Base-by-base conservation (phyloP, 2,888 invertebrate genomes). In the Agrochola litura region DNA sequence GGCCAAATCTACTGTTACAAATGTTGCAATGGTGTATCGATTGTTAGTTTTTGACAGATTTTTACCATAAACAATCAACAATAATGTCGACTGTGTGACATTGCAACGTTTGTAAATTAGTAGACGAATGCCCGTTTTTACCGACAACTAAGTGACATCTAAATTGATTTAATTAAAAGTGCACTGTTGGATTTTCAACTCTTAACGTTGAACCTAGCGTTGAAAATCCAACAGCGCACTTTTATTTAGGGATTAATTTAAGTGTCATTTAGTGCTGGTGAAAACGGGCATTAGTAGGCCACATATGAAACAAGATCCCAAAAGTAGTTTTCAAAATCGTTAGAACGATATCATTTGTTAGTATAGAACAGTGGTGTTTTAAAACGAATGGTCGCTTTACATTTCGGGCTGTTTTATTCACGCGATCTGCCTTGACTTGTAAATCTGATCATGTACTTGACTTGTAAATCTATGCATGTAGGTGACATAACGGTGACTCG, bases 381-480 rank as follows among this genome's bases (percentile, higher is more conserved):
- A n/a, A 54, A 68, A 54, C 6, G 6, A 14, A 52, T 22, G 5
- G 30, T 52, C 10, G 16, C 6, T 37, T 68, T 56, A 4, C 0
- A 16, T 54, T 54, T 67, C 6, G 2, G 22, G 66, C 4, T 37
- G 4, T 16, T 52, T 54, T 37, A 54, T 68, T 54, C n/a, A 54
- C 54, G 22, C 37, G n/a, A n/a, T 37, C 37, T n/a, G n/a, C n/a
- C 37, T 22, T 52, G 6, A 8, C n/a, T 60, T 58, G 10, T n/a
- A 56, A 68, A 58, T 68, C 19, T 37, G 30, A 30, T 30, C 22
- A 22, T n/a, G 22, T 30, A 52, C 52, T 22, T 52, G 6, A 8
- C n/a, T 60, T 58, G 10, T n/a, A 56, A 68, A 58, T 68, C 19
- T 37, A 56, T 68, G 68, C n/a, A 58, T 37, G 16, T 37, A 56